A percentile compares a stretch with the other conserved stretches of the same genome.
Conservation (phyloP, 2,797 vertebrate species). For the Rhinophrynus dorsalis region DNA sequence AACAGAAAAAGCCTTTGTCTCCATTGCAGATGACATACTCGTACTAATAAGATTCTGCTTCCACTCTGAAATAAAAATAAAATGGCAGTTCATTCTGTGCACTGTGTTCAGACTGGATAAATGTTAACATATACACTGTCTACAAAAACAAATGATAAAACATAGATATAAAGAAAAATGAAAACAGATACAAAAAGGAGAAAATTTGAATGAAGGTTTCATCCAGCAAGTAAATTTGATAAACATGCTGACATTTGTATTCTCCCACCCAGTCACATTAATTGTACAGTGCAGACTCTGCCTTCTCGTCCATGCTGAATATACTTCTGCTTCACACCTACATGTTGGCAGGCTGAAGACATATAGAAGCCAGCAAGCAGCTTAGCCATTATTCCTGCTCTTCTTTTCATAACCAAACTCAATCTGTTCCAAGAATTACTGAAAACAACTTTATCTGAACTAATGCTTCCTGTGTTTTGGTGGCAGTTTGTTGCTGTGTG, state of each 20-base stretch:
- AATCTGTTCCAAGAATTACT: not conserved
- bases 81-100: too few species aligned
- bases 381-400: conserved; percentile 2
- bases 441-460: not conserved
- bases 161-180: not conserved
- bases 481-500: too few species aligned
- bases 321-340: conserved; percentile 21
- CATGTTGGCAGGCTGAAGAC: conserved; percentile 2
- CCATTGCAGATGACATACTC: too few species aligned
- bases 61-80: too few species aligned
- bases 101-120: too few species aligned
- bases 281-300: conserved; percentile 1
- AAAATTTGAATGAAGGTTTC: not conserved
- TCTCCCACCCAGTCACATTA: conserved; percentile 1
- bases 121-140: too few species aligned
- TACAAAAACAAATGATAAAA: not conserved
- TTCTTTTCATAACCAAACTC: not conserved
- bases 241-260: conserved; percentile 13
- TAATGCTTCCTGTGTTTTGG: too few species aligned
- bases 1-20: too few species aligned
- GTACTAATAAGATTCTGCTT: too few species aligned
- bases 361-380: conserved; percentile 6
- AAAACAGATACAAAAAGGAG: too few species aligned
- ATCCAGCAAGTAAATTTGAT: not conserved
- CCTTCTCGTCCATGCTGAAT: conserved; percentile 8